Evolutionary conservation across 1,140 invertebrate genomes (phyloP).

Genomic region (Drosophila melanogaster): Release_6_plus_ISO1_MT NT_037436.4:5217001-5217500

Average conservation of each 20-base stretch:
- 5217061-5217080: constrained; percentile 64
- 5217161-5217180: constrained; percentile 67
- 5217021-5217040: constrained; percentile 71
- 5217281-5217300: constrained; percentile 72
- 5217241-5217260: constrained; percentile 54
- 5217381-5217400: constrained; percentile 8
- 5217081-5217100: constrained; percentile 13
- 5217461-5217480: constrained; percentile 20
- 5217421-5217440: constrained; percentile 50
- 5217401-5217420: constrained; percentile 53
- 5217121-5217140: constrained; percentile 72
- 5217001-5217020: constrained; percentile 42
- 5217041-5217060: constrained; percentile 68
- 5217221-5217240: constrained; percentile 3
- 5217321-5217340: constrained; percentile 30
- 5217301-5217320: constrained; percentile 59
- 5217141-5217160: constrained; percentile 72
- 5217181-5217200: constrained; percentile 46
- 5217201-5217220: constrained; percentile 8
- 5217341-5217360: constrained; percentile 37
- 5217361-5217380: constrained; percentile 42
- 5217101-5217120: constrained; percentile 52
- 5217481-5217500: constrained; percentile 32
- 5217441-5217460: constrained; percentile 34
- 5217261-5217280: constrained; percentile 72